Base-by-base conservation (phyloP, 2,888 invertebrate genomes). In the Coecobrya sp. region DNA sequence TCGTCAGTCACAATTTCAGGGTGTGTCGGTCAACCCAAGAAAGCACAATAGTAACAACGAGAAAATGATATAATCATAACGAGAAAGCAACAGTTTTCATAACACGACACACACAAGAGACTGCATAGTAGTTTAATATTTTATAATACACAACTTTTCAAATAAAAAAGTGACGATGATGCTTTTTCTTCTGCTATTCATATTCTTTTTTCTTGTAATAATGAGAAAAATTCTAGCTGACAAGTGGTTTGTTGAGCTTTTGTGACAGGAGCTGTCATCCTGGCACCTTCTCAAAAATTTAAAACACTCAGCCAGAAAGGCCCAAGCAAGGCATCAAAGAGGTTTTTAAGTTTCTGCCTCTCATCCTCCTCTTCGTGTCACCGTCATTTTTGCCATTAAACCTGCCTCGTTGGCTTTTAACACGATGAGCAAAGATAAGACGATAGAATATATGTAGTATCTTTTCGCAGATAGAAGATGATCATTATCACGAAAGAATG, bases 171-270 rank as follows among this genome's bases (percentile, higher is more conserved):
- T 4, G 42, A 59, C 45, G 86, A 86, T 52, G 86, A 85, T 85
- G 68, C 86, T 79, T 13, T 25, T 79, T 49, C 52, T 52, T 73
- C 86, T 79, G 0, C 79, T 52, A 36, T 79, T 79, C 52, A 79
- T 36, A n/a, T 52, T 30, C 70, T 42, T 16, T 27, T 88, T 73
- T 89, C 30, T 49, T 70, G 82, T 86, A 76, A 81, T 84, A 85
- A 92, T 86, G 79, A 79, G 81, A 88, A 81, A 88, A 88, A 79
- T 88, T 68, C 49, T n/a, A 30, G 7, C 85, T 94, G 93, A 94
- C 92, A 94, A 93, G 94, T 93, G 82, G 93, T 92, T 88, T 86
- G 94, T 85, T 94, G 91, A 94, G 93, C 79, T 92, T 88, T 93
- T 93, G 87, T 93, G 94, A 93, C 93, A 93, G 93, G 62, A 55